Evolutionary conservation across 2,113 vertebrate genomes (phyloP).

Genomic region (Lophius piscatorius): DNA sequence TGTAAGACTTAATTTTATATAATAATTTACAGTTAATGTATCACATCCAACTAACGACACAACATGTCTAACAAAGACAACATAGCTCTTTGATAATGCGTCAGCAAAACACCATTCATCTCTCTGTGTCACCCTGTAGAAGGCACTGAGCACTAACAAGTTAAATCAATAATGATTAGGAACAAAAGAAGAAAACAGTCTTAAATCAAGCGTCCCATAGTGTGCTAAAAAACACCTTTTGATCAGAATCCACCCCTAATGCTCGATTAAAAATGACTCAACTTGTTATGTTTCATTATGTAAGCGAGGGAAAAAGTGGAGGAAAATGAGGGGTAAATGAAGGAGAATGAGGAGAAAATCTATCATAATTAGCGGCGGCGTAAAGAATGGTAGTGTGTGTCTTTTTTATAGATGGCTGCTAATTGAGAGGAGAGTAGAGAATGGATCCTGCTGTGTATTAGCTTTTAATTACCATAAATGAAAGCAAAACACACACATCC

Average conservation of each 20-base stretch:
- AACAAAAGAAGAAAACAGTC: constrained; percentile 52
- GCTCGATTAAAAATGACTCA: constrained; percentile 65
- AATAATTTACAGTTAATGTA: background rate
- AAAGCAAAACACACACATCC: constrained; percentile 53
- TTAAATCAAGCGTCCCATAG: constrained; percentile 52
- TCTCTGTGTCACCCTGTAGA: constrained; percentile 14
- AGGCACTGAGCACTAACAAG: constrained; percentile 55
- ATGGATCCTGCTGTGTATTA: constrained; percentile 61
- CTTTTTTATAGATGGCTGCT: constrained; percentile 67
- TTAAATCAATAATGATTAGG: constrained; percentile 63
- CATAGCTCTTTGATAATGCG: too few species aligned
- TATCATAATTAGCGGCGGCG: constrained; percentile 64
- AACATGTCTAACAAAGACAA: too few species aligned
- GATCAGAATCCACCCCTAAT: constrained; percentile 62
- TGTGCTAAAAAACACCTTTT: constrained; percentile 40
- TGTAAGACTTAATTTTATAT: too few species aligned
- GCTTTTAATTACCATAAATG: constrained; percentile 70
- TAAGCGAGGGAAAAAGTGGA: constrained; percentile 24
- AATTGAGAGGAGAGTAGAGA: constrained; percentile 61
- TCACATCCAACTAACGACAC: constrained; percentile 7
- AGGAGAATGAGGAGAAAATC: constrained; percentile 63
- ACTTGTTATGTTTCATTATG: constrained; percentile 59
- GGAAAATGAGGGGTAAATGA: constrained; percentile 43
- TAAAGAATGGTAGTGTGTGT: constrained; percentile 54
- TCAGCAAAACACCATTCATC: too few species aligned